Evolutionary conservation across 2,797 vertebrate genomes (phyloP), one percentile per base, ranked within the genome.

Genomic region (Alca torda): DNA sequence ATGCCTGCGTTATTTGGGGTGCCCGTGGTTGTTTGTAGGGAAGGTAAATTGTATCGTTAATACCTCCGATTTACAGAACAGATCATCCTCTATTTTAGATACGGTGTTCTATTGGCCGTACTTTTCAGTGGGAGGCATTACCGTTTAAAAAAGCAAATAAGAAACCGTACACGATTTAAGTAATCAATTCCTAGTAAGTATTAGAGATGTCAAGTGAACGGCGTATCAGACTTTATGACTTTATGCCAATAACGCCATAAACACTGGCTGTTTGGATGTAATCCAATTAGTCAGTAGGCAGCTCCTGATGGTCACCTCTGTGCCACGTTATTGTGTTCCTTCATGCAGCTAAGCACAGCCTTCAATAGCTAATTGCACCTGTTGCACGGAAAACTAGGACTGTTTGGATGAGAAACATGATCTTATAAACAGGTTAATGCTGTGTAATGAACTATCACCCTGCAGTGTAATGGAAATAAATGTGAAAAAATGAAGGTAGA

Each of bases 401-500:
- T 82, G 45, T 91, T 95, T 92, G 78, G 53, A 77, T 90, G 87
- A 96, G 89, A 89, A 97, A 95, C 91, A 13, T 90, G 87, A 87
- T 94, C 94, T 91, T 86, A 86, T 91, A 91, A 96, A 59, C 92
- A 91, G 88, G 93, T 95, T 96, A 95, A 97, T 93, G 93, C 95
- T 97, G 85, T 31, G 93, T 88, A 96, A 95, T 95, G 96, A 97
- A 89, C 97, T 95, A 76, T 89, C 93, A 90, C 13, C 96, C 96
- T 96, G 90, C 69, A 54, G 85, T 39, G 79, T 23, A 87, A 87
- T 89, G 95, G 95, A 90, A 97, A 96, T 94, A 93, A 97, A 92
- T 20, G 88, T 46, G 90, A 19, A 46, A 70, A 90, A 87, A 76
- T 28, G 16, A 74, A 95, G 85, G 95, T 46, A 35, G 89, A 54